Conservation (phyloP, 2,797 vertebrate genomes). For the Poeciliopsis turneri region DNA sequence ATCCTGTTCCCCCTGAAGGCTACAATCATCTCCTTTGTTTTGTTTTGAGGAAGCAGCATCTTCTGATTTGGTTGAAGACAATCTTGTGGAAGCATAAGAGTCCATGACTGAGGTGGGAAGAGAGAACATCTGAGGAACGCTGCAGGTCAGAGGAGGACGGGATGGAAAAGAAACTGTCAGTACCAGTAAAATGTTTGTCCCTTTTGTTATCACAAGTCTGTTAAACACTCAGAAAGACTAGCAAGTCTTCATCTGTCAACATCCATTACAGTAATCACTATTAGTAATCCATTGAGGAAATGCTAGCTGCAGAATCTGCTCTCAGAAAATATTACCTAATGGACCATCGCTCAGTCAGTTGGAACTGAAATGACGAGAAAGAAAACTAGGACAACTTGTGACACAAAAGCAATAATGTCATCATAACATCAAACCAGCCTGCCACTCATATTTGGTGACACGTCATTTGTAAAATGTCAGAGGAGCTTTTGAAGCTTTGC, state of each 20-base stretch:
- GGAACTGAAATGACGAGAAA: background rate
- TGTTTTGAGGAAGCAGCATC: no score
- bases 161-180: background rate
- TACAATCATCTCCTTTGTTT: no score
- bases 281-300: background rate
- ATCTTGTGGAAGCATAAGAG: no score
- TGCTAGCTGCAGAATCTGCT: background rate
- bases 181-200: background rate
- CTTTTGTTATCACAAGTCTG: background rate
- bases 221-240: background rate
- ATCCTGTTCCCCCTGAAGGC: no score
- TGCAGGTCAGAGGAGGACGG: no score
- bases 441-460: slow-evolving; percentile 39
- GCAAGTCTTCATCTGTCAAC: background rate
- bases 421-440: slow-evolving; percentile 27
- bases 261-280: background rate
- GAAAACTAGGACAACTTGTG: slow-evolving; percentile 1
- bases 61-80: no score
- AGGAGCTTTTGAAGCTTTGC: slow-evolving; percentile 13
- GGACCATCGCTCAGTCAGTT: background rate
- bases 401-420: slow-evolving; percentile 44
- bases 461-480: slow-evolving; percentile 37
- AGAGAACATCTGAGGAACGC: no score
- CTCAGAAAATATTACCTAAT: background rate
- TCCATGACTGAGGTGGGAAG: no score